phyloP scores from a whole-genome alignment of 2,888 invertebrate genomes.

The Epistrophe eligans region DNA sequence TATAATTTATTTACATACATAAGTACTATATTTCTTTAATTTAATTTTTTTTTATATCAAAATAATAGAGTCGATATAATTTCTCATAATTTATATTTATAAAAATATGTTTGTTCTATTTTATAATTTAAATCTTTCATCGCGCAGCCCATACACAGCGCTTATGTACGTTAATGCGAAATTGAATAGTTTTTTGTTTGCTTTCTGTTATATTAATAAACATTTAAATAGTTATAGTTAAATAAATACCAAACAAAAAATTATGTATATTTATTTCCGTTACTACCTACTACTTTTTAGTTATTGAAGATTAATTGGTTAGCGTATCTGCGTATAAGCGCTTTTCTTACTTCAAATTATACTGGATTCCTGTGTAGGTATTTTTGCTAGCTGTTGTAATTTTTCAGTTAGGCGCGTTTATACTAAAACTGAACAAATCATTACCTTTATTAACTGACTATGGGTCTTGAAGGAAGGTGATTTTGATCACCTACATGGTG shows the following conservation, averaged over 20 bases:
- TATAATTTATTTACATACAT: constrained; percentile 77
- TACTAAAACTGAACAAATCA: no score
- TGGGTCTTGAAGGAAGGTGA: no score
- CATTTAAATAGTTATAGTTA: background rate
- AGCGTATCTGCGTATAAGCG: background rate
- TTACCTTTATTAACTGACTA: no score
- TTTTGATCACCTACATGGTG: no score
- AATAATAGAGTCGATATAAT: background rate
- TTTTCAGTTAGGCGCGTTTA: no score
- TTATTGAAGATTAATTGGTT: background rate
- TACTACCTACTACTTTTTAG: background rate
- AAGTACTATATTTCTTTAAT: constrained; percentile 56
- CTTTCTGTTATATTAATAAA: background rate
- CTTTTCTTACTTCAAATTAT: no score
- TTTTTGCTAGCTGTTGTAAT: no score
- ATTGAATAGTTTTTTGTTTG: constrained; percentile 52
- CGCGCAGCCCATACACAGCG: constrained; percentile 69
- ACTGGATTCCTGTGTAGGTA: no score
- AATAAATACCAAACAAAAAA: background rate
- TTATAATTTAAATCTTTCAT: background rate
- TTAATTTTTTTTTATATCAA: background rate
- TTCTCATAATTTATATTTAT: background rate
- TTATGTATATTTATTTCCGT: background rate
- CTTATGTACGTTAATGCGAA: constrained; percentile 59
- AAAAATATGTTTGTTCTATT: constrained; percentile 48